Evolutionary conservation across 2,888 invertebrate species (phyloP).

Genomic region (Bursaphelenchus okinawaensis): DNA sequence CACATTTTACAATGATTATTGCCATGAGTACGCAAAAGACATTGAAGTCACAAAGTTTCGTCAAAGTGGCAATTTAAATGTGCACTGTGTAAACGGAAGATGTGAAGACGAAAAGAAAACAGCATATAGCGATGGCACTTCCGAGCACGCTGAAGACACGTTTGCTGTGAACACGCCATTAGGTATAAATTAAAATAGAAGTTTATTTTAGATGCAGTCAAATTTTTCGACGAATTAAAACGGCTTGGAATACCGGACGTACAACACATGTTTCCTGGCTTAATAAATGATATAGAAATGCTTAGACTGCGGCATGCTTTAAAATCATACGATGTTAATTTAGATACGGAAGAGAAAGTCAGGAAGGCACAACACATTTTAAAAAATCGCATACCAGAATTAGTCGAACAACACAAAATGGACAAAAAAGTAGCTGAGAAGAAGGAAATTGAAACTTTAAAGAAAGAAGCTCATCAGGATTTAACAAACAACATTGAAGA

Average conservation of each 20-base stretch:
- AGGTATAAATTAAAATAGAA: too few species aligned
- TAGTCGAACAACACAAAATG: constrained; percentile 3
- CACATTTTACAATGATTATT: constrained; percentile 28
- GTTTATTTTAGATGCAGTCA: constrained; percentile 50
- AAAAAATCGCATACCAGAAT: constrained; percentile 14
- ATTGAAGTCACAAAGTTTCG: constrained; percentile 20
- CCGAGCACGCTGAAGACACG: constrained; percentile 10
- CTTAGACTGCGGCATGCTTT: constrained; percentile 30
- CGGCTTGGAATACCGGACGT: constrained; percentile 39
- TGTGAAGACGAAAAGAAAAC: not conserved
- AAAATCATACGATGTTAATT: constrained; percentile 30
- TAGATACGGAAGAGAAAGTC: constrained; percentile 42
- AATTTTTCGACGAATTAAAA: constrained; percentile 45
- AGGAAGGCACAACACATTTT: constrained; percentile 37
- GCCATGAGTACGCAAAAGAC: constrained; percentile 33
- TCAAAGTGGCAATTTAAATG: not conserved
- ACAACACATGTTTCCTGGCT: constrained; percentile 38
- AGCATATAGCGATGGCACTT: not conserved
- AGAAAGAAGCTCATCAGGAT: constrained; percentile 4
- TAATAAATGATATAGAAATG: constrained; percentile 35
- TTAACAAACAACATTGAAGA: constrained; percentile 1
- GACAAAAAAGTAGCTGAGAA: constrained; percentile 11
- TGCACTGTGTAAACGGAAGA: not conserved
- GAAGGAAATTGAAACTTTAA: constrained; percentile 11
- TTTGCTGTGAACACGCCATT: constrained; percentile 12